These are phyloP conservation scores for Cladorhizidae sp. DNA, from an alignment of 37 sponge, comb jelly and placozoan species.

Conservation along the genomic window DNA sequence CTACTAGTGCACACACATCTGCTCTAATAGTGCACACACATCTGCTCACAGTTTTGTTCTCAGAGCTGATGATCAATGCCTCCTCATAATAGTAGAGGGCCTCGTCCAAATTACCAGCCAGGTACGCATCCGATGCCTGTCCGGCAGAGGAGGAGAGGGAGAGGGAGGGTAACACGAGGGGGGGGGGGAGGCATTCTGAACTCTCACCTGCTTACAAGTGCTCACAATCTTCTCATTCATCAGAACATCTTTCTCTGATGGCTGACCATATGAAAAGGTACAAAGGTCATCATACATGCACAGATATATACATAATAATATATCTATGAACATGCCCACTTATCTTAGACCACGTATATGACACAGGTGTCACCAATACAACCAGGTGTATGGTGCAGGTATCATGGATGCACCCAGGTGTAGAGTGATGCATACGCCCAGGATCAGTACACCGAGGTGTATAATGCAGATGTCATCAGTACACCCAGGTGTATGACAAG, in stretches of 20 bases:
- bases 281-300: background rate
- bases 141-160: background rate
- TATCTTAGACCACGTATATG: too few species aligned
- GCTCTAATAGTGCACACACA: background rate
- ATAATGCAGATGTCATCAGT: too few species aligned
- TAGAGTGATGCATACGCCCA: too few species aligned
- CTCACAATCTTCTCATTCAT: conserved; percentile 1
- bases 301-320: background rate
- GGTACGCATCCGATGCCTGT: conserved; percentile 29
- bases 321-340: too few species aligned
- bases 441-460: too few species aligned
- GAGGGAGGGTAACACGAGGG: background rate
- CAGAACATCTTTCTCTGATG: conserved; percentile 12
- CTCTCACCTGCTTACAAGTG: conserved; percentile 25
- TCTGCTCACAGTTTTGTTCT: conserved; percentile 20
- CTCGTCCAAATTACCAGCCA: conserved; percentile 4
- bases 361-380: too few species aligned
- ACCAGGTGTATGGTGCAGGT: too few species aligned
- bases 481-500: too few species aligned
- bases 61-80: background rate
- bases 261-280: background rate
- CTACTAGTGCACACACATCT: background rate
- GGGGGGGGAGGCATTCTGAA: background rate
- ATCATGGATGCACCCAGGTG: too few species aligned
- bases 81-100: conserved; percentile 30